These are phyloP conservation scores for Disparrhopalites patrizii DNA, from an alignment of 2,888 invertebrate genomes.

Conservation along the genomic window DNA sequence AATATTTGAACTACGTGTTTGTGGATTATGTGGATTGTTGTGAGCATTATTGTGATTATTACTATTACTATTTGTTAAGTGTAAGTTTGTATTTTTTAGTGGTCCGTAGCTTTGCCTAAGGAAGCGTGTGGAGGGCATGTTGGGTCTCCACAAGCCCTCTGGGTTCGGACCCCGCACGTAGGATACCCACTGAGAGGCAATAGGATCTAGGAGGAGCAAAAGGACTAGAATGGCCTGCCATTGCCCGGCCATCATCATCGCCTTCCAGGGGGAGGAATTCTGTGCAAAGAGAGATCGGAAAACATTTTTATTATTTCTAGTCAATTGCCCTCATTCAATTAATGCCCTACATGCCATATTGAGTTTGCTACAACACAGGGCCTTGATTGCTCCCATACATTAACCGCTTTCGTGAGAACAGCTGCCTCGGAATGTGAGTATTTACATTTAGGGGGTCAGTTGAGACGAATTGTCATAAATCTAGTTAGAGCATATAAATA, in stretches of 20 bases:
- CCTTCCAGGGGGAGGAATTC: too few relatives aligned
- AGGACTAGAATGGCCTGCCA: slow-evolving; percentile 21
- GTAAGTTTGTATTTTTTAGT: not conserved
- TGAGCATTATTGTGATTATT: not conserved
- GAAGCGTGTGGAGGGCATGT: slow-evolving; percentile 30
- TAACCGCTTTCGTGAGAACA: not conserved
- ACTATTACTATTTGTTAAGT: not conserved
- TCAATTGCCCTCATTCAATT: not conserved
- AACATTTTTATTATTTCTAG: not conserved
- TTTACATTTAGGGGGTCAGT: not conserved
- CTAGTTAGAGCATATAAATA: too few relatives aligned
- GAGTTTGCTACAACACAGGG: too few relatives aligned
- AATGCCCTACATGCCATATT: too few relatives aligned
- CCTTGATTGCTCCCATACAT: not conserved
- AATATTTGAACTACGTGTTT: not conserved
- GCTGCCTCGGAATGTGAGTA: not conserved
- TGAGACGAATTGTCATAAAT: too few relatives aligned
- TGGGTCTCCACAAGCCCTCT: slow-evolving; percentile 31
- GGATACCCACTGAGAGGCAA: slow-evolving; percentile 16
- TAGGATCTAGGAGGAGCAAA: not conserved
- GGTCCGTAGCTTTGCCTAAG: slow-evolving; percentile 14
- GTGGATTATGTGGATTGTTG: not conserved
- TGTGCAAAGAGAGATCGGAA: not conserved
- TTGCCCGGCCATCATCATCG: slow-evolving; percentile 19
- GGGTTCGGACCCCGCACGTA: slow-evolving; percentile 20